Conservation (phyloP, 1,140 invertebrate species). For the Papilio polytes region DNA sequence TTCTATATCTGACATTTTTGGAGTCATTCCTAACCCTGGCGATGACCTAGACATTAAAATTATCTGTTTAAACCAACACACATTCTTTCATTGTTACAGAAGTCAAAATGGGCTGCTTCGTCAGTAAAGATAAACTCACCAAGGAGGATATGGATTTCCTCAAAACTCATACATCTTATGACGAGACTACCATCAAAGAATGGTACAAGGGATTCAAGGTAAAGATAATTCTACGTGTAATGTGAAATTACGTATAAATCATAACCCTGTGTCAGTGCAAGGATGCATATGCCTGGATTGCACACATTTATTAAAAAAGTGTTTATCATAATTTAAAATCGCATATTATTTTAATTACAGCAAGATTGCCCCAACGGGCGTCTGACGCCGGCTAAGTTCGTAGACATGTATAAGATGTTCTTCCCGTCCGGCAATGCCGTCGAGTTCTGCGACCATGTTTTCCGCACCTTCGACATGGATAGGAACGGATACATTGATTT, state of each 20-base stretch:
- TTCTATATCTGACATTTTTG: no score
- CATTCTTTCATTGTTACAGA: conserved; percentile 60
- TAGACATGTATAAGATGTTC: conserved; percentile 99
- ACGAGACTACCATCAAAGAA: conserved; percentile 98
- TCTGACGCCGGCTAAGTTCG: conserved; percentile 98
- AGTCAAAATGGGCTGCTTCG: conserved; percentile 94
- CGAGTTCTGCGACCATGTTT: conserved; percentile 99
- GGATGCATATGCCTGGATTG: no score
- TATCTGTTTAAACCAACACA: not conserved
- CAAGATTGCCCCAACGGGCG: conserved; percentile 99
- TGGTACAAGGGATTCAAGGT: conserved; percentile 99
- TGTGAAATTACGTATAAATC: no score
- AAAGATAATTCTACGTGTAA: not conserved
- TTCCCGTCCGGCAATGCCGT: conserved; percentile 99
- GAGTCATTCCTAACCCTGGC: no score
- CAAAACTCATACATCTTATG: conserved; percentile 97
- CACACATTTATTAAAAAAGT: no score
- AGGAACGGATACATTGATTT: conserved; percentile 99
- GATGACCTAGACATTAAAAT: no score
- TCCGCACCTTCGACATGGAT: conserved; percentile 99
- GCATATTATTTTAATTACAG: conserved; percentile 86
- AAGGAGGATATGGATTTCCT: conserved; percentile 99
- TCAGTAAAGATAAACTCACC: conserved; percentile 96
- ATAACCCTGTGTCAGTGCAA: no score
- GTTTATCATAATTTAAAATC: no score